phyloP scores from a whole-genome alignment of 2,797 vertebrate species.

The Melanogrammus aeglefinus region DNA sequence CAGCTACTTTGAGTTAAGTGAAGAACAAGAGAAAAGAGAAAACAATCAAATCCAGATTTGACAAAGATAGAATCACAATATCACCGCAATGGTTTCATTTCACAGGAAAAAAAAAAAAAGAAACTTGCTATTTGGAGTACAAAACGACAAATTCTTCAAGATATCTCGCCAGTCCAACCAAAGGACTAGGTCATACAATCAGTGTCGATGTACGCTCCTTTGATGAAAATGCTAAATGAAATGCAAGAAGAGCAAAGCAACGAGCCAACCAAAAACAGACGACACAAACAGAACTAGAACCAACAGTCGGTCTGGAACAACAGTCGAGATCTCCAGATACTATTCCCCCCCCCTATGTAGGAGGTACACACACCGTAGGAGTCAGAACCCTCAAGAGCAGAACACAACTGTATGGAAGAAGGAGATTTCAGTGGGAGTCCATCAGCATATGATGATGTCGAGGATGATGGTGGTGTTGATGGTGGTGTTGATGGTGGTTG shows the following conservation, averaged over 20 bases:
- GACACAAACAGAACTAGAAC: not conserved
- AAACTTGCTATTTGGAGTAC: slow-evolving; percentile 30
- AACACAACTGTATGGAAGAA: slow-evolving; percentile 51
- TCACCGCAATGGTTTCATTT: slow-evolving; percentile 16
- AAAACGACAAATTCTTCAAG: slow-evolving; percentile 32
- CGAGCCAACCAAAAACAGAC: not conserved
- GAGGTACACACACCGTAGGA: slow-evolving; percentile 43
- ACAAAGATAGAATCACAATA: slow-evolving; percentile 11
- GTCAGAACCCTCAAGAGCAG: slow-evolving; percentile 53
- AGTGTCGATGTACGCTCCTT: slow-evolving; percentile 51
- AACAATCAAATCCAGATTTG: not conserved
- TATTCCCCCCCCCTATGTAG: too few relatives aligned
- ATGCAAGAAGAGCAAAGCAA: slow-evolving; percentile 17
- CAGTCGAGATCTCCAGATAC: not conserved
- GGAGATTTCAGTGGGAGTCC: slow-evolving; percentile 36
- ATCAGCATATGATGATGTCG: slow-evolving; percentile 61
- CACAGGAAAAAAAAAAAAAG: slow-evolving; percentile 13
- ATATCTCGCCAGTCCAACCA: slow-evolving; percentile 69
- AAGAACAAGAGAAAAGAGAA: slow-evolving; percentile 35
- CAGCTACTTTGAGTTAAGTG: slow-evolving; percentile 14
- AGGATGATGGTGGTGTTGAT: slow-evolving; percentile 81
- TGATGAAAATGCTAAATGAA: slow-evolving; percentile 5
- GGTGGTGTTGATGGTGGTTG: slow-evolving; percentile 75
- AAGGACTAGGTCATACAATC: slow-evolving; percentile 68
- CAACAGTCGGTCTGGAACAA: not conserved